Evolutionary conservation across 2,888 invertebrate species (phyloP).

Genomic region (Caenorhabditis zanzibari): DNA sequence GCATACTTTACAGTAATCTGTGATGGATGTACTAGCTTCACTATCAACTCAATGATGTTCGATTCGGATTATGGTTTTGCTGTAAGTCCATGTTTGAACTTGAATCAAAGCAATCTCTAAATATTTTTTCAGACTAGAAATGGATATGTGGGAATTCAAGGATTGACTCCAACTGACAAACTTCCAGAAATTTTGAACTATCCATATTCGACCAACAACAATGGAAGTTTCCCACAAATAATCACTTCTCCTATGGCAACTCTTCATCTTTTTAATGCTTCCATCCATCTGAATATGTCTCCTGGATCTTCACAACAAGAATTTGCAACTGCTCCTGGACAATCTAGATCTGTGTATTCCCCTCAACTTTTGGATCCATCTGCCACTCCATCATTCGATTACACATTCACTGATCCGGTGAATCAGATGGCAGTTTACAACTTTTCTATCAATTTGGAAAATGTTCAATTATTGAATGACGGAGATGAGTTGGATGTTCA

Average conservation of each 20-base stretch:
- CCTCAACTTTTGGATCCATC: constrained; percentile 41
- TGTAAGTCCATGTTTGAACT: not conserved
- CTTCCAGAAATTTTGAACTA: constrained; percentile 24
- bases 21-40: constrained; percentile 24
- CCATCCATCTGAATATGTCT: constrained; percentile 1
- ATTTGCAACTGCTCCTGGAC: constrained; percentile 7
- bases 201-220: constrained; percentile 27
- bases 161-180: constrained; percentile 44
- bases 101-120: no score
- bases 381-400: constrained; percentile 39
- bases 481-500: constrained; percentile 54
- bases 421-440: constrained; percentile 28
- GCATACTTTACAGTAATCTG: constrained; percentile 45
- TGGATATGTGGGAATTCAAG: constrained; percentile 34
- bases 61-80: not conserved
- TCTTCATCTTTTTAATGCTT: constrained; percentile 23
- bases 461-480: constrained; percentile 19
- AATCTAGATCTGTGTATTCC: constrained; percentile 29
- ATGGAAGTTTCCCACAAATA: constrained; percentile 42
- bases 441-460: constrained; percentile 42
- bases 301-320: not conserved
- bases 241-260: constrained; percentile 48
- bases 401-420: constrained; percentile 39
- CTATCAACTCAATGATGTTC: constrained; percentile 30
- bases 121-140: not conserved